Evolutionary conservation across 2,888 invertebrate species (phyloP), one percentile per base, ranked within the genome.

Genomic region (Erebia aethiops): DNA sequence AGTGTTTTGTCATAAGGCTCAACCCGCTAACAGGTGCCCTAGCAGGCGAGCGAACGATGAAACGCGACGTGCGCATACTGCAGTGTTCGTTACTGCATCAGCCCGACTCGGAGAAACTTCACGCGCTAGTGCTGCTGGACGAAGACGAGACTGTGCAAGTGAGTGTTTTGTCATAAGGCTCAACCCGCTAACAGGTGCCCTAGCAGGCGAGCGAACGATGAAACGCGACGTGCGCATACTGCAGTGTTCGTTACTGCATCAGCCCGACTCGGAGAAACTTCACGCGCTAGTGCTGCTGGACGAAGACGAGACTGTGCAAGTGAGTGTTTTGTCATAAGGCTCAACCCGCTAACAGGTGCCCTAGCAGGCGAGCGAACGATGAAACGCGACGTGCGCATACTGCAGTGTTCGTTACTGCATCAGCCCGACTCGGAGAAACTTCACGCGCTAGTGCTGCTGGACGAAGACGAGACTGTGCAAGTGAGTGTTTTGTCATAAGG

Each of bases 211-310:
- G n/a, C 93, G 94, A 1, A 77, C 94, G 0, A 83, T 94, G 67
- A 91, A 91, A 67, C 87, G 98, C 41, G 94, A 94, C 77, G 96
- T 95, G 81, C 94, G 94, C 83, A 94, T 98, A 69, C 94, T 96
- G 78, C 98, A 98, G 87, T 94, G 96, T 14, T 94, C 96, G 74
- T 81, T 98, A 71, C 84, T 98, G 68, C 96, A 96, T 11, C 94
- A 94, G 73, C 90, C 95, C 0, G 96, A 97, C 79, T 95, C 95
- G 58, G 95, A 97, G 77, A 96, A 96, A 81, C 86, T 98, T 14
- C 96, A 97, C 82, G 96, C 97, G 1, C 91, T 99, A 18, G 79
- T 99, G 43, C 85, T 99, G 68, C 87, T 99, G 18, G 87, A 94
- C 1, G 91, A 92, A 4, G 86, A 94, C 0, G 95, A 96, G 77